phyloP scores from a whole-genome alignment of 1,140 invertebrate genomes.

The Diabrotica virgifera region DNA sequence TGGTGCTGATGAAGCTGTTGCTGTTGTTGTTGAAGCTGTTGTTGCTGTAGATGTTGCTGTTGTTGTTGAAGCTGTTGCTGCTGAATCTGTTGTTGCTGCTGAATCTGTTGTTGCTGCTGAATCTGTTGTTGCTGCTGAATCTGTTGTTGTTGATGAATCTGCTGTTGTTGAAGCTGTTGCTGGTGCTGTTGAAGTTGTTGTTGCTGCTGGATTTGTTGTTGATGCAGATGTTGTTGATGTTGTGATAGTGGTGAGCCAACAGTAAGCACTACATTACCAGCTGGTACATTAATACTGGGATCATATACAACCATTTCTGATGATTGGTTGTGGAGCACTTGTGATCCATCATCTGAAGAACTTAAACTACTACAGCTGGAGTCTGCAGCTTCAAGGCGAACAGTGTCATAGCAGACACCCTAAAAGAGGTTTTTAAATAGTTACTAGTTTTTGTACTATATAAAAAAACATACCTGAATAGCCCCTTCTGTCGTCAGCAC shows the following conservation, averaged over 20 bases:
- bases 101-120: no score
- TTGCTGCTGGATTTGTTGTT: no score
- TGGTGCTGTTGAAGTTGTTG: no score
- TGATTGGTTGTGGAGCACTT: slow-evolving; percentile 38
- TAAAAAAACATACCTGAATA: slow-evolving; percentile 16
- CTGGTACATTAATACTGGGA: slow-evolving; percentile 43
- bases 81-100: no score
- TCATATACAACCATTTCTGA: slow-evolving; percentile 47
- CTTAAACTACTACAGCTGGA: slow-evolving; percentile 52
- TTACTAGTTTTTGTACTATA: background rate
- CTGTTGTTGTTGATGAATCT: background rate
- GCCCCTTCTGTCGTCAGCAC: slow-evolving; percentile 41
- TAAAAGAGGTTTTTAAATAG: background rate
- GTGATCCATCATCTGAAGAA: slow-evolving; percentile 45
- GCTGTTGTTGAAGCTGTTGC: no score
- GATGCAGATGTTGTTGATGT: no score
- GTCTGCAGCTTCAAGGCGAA: slow-evolving; percentile 50
- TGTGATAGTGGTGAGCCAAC: slow-evolving; percentile 33
- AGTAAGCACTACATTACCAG: slow-evolving; percentile 38
- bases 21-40: background rate
- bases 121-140: background rate
- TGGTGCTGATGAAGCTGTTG: slow-evolving; percentile 10
- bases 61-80: no score
- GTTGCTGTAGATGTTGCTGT: slow-evolving; percentile 3
- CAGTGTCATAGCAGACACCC: slow-evolving; percentile 49